Conservation (phyloP, 1,140 invertebrate species). For the Mya arenaria region DNA sequence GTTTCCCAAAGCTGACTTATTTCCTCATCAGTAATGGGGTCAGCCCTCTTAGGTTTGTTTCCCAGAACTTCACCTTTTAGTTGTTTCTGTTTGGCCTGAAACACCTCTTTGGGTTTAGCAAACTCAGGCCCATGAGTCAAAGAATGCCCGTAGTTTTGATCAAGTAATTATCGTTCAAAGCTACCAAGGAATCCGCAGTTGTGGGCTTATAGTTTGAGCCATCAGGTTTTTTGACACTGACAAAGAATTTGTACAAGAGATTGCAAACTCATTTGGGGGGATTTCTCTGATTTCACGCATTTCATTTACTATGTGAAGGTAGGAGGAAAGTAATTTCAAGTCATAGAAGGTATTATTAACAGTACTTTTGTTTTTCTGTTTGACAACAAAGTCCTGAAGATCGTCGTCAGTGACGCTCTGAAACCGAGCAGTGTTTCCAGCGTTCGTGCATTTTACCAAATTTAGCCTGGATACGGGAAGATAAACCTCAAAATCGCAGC, state of each 20-base stretch:
- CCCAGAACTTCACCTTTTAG: neutral
- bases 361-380: neutral
- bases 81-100: slow-evolving; percentile 9
- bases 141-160: neutral
- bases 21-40: neutral
- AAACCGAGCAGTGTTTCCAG: neutral
- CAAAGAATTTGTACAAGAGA: neutral
- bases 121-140: neutral
- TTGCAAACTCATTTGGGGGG: neutral
- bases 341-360: neutral
- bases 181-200: neutral
- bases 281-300: neutral
- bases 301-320: neutral
- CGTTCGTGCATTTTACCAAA: neutral
- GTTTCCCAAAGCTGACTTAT: neutral
- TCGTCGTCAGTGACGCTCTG: neutral
- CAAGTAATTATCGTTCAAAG: neutral
- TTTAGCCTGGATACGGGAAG: neutral
- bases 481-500: neutral
- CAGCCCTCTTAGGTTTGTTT: neutral
- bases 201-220: neutral
- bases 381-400: neutral
- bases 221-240: neutral
- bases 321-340: neutral
- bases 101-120: neutral